Base-by-base conservation (phyloP, 2,888 invertebrate genomes). In the Chrysopilus asiliformis region DNA sequence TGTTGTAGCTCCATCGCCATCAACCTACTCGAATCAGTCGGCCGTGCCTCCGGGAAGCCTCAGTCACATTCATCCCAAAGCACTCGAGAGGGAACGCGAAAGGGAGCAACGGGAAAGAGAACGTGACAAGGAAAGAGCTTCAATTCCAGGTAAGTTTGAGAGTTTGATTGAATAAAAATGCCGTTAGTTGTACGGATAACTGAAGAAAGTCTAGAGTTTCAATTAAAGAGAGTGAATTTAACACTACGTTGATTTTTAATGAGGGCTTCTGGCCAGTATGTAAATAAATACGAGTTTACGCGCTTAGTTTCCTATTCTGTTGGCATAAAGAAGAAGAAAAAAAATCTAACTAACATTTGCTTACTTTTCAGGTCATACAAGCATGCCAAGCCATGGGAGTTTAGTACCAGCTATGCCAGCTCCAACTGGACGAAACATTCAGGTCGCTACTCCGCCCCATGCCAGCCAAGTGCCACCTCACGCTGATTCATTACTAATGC, bases 381-480 rank as follows among this genome's bases (percentile, higher is more conserved):
- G 43, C 35, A 45, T 49, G 42, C 49, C 49, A 24, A 47, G 45
- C 20, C 52, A 51, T 40, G 51, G 46, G 7, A 56, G 56, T 39
- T 44, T 61, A 27, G 49, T 54, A 5, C 52, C 61, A 29, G 59
- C 40, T 5, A 43, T 53, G 36, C 46, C 50, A 13, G 45, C 50
- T 27, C 47, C 50, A 27, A 42, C 44, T 20, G 50, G 49, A 6
- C 51, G 54, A 17, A 57, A 47, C 41, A 49, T 60, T 42, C 62
- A 60, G 43, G 46, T 60, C 28, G 46, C 53, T 3, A 49, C 50
- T 28, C 80, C 80, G 51, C 76, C 80, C 48, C 79, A 79, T 64
- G 79, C 79, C 41, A 73, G 75, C 51, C 84, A 80, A 64, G 80
- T 81, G 49, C 81, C 84, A 48, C 77, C 81, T 38, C 85, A 84